A percentile compares a stretch with the other conserved stretches of the same genome.
These are phyloP conservation scores for Lamprologus ornatipinnis DNA, from an alignment of 2,113 vertebrate species.

Conservation along the genomic window DNA sequence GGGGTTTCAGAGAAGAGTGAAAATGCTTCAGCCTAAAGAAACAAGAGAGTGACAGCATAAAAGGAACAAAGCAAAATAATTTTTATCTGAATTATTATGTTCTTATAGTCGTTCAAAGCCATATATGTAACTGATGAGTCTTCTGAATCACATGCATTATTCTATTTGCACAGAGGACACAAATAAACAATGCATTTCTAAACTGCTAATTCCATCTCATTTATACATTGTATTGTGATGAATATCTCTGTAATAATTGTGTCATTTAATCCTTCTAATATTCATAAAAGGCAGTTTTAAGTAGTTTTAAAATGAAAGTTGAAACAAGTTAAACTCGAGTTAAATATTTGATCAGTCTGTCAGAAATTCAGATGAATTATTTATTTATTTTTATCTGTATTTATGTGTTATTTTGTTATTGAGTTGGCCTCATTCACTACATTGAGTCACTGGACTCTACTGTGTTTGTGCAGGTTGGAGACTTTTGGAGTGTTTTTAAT, in stretches of 20 bases:
- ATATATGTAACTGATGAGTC: not conserved
- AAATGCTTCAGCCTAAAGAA: not conserved
- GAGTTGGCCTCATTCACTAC: not conserved
- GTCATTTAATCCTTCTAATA: not conserved
- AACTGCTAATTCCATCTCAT: not conserved
- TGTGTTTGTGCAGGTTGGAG: not conserved
- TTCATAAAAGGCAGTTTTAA: not conserved
- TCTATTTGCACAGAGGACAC: not conserved
- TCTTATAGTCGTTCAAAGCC: not conserved
- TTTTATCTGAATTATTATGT: not conserved
- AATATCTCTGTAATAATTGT: not conserved
- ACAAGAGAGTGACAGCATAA: not conserved
- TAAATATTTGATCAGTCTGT: accelerated
- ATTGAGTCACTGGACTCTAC: not conserved
- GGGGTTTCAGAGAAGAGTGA: not conserved
- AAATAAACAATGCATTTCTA: not conserved
- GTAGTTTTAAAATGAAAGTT: not conserved
- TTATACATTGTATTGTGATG: not conserved
- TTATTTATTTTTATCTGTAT: not conserved
- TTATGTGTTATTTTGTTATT: accelerated
- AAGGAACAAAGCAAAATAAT: not conserved
- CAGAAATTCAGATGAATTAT: not conserved
- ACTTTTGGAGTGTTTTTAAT: not conserved
- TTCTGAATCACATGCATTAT: not conserved
- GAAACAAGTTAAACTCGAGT: not conserved